Percentiles rank a stretch among this genome's conserved stretches.
These are phyloP conservation scores for Blastomussa wellsi DNA, from an alignment of 92 coral and sea anemone species.

Conservation along the genomic window DNA sequence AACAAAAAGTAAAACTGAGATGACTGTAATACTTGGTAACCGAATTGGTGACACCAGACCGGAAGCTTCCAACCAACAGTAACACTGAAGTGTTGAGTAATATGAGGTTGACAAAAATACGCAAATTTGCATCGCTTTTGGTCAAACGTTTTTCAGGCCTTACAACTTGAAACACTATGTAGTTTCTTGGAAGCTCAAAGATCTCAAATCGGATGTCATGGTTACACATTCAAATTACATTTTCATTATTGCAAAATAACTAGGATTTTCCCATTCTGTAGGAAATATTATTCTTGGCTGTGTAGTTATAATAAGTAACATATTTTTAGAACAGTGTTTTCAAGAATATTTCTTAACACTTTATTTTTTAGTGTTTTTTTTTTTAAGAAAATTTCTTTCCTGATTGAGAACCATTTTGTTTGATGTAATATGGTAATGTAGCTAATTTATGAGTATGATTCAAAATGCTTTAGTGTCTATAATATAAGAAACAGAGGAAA, in stretches of 20 bases:
- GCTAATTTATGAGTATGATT: conserved; percentile 7
- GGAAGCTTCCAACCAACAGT: not conserved
- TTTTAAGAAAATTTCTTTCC: not conserved
- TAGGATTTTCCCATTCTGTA: not conserved
- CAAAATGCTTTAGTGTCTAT: not conserved
- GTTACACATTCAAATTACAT: not conserved
- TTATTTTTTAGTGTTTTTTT: not conserved
- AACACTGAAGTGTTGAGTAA: not conserved
- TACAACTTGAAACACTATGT: not conserved
- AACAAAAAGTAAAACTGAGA: not conserved
- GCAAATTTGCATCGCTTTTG: not conserved
- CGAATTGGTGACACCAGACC: not conserved
- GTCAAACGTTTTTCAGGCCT: not conserved
- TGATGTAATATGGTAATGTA: not conserved
- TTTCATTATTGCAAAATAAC: not conserved
- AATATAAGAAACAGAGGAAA: not conserved
- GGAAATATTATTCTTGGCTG: not conserved
- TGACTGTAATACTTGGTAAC: not conserved
- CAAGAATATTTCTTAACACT: not conserved
- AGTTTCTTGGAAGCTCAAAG: not conserved
- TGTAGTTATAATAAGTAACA: not conserved
- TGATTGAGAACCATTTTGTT: not conserved
- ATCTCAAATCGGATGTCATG: not conserved
- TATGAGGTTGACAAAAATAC: not conserved
- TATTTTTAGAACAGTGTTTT: not conserved